Evolutionary conservation across 1,140 invertebrate genomes (phyloP).

Genomic region (Oryzaephilus surinamensis): DNA sequence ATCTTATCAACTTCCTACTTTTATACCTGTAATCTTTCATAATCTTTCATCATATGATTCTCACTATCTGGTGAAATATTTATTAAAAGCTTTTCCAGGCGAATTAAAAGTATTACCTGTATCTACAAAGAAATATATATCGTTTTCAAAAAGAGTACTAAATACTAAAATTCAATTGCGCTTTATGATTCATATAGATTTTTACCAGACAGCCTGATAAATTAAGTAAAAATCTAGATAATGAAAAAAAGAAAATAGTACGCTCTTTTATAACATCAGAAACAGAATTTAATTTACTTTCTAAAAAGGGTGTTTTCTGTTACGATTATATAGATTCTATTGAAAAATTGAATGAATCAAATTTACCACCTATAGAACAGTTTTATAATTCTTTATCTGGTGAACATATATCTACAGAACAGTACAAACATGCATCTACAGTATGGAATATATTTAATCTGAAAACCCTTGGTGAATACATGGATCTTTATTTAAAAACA

Average conservation of each 20-base stretch:
- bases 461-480: conserved; percentile 34
- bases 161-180: conserved; percentile 8
- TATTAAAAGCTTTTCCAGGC: conserved; percentile 7
- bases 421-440: conserved; percentile 37
- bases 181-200: conserved; percentile 20
- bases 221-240: conserved; percentile 7
- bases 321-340: conserved; percentile 29
- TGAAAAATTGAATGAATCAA: conserved; percentile 25
- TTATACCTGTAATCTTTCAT: conserved; percentile 22
- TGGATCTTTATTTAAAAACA: conserved; percentile 36
- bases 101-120: conserved; percentile 10
- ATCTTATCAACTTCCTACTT: conserved; percentile 22
- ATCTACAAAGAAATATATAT: conserved; percentile 18
- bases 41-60: conserved; percentile 16
- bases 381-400: conserved; percentile 32
- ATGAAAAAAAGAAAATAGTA: neutral
- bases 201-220: conserved; percentile 14
- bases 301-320: conserved; percentile 28
- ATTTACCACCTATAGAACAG: conserved; percentile 24
- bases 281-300: conserved; percentile 22
- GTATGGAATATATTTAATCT: conserved; percentile 38
- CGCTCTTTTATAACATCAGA: conserved; percentile 4
- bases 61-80: conserved; percentile 15
- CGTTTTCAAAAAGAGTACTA: conserved; percentile 11
- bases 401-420: conserved; percentile 21